A percentile compares a stretch with the other conserved stretches of the same genome.
Evolutionary conservation across 2,888 invertebrate species (phyloP).

Genomic region (Zele albiditarsus): DNA sequence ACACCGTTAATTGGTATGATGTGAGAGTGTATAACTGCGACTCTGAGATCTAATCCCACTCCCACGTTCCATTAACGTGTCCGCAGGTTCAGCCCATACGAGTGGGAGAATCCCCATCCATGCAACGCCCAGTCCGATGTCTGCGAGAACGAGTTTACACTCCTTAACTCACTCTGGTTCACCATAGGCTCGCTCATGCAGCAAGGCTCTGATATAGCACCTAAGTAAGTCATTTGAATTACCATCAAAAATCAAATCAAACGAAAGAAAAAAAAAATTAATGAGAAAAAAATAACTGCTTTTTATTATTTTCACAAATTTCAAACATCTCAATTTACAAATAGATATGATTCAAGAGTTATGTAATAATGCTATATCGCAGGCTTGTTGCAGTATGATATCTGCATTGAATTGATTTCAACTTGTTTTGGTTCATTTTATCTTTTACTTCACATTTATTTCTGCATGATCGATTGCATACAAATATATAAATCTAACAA

Average conservation of each 20-base stretch:
- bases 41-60: constrained; percentile 63
- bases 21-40: constrained; percentile 29
- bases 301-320: neutral
- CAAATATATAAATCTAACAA: constrained; percentile 41
- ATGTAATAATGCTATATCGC: constrained; percentile 67
- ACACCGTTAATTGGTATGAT: neutral
- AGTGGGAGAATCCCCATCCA: constrained; percentile 92
- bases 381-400: constrained; percentile 67
- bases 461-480: constrained; percentile 15
- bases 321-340: neutral
- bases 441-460: constrained; percentile 12
- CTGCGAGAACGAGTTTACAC: constrained; percentile 92
- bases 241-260: neutral
- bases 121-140: constrained; percentile 89
- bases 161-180: constrained; percentile 96
- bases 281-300: neutral
- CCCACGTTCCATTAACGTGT: constrained; percentile 68
- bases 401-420: constrained; percentile 49
- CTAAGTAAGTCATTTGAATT: constrained; percentile 82
- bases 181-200: constrained; percentile 94
- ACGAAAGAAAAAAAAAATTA: neutral
- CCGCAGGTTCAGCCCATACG: constrained; percentile 92
- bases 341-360: neutral
- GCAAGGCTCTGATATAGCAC: constrained; percentile 94
- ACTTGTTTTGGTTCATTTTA: constrained; percentile 12